A percentile compares a stretch with the other conserved stretches of the same genome.
Evolutionary conservation across 2,113 vertebrate genomes (phyloP).

Genomic region (Puma concolor): DNA sequence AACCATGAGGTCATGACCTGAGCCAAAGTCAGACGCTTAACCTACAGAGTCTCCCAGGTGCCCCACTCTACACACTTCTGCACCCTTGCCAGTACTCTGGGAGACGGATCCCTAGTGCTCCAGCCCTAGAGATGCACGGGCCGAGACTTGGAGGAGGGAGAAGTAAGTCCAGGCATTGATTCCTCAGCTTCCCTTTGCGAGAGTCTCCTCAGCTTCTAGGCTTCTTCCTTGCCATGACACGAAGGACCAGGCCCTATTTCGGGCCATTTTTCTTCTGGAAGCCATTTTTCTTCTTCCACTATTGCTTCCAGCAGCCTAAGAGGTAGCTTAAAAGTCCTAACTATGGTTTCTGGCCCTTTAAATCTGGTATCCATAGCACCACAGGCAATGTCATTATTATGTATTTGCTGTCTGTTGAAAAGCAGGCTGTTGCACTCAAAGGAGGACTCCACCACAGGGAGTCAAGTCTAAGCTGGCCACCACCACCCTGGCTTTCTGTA

Average conservation of each 20-base stretch:
- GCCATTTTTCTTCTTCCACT: not conserved
- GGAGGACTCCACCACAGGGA: conserved; percentile 34
- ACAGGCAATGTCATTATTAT: conserved; percentile 44
- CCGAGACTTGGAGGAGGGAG: not conserved
- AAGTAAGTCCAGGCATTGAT: accelerated
- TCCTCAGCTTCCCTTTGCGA: not conserved
- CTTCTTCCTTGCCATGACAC: not conserved
- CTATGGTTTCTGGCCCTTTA: conserved; percentile 66
- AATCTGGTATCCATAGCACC: conserved; percentile 57
- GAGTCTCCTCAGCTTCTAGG: not conserved
- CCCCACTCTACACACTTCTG: not conserved
- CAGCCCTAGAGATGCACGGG: not conserved
- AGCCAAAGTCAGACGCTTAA: too few relatives aligned
- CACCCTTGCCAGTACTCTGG: not conserved
- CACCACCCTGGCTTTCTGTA: conserved; percentile 46
- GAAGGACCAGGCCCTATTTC: not conserved
- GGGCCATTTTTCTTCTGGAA: not conserved
- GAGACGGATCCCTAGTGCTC: not conserved
- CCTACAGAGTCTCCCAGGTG: too few relatives aligned
- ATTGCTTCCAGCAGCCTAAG: not conserved
- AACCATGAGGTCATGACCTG: too few relatives aligned
- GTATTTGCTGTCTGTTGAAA: not conserved
- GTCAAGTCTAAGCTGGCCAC: conserved; percentile 35
- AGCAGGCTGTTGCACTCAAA: not conserved
- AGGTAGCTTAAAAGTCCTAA: not conserved